phyloP scores from a whole-genome alignment of 2,113 vertebrate genomes.

The Sarotherodon lohbergeri region DNA sequence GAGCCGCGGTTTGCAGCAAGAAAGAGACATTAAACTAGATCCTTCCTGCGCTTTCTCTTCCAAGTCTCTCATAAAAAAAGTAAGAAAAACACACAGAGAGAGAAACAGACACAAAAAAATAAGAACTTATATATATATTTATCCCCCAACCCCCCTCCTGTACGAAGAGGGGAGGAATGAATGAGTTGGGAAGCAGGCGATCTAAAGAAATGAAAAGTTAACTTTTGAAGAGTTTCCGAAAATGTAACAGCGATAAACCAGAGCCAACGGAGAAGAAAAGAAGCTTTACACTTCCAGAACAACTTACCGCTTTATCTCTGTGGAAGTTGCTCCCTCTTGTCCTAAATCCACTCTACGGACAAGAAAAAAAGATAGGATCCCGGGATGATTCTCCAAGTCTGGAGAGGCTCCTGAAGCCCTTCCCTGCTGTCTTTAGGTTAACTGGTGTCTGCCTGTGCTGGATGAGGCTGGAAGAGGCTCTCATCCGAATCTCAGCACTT shows the following conservation, averaged over 20 bases:
- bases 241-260: neutral
- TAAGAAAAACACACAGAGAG: neutral
- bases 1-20: neutral
- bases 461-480: slow-evolving; percentile 44
- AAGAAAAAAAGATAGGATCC: slow-evolving; percentile 32
- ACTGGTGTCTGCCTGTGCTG: slow-evolving; percentile 1
- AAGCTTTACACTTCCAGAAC: neutral
- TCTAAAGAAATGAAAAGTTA: slow-evolving; percentile 5
- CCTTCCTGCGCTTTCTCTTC: neutral
- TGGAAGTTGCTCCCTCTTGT: slow-evolving; percentile 19
- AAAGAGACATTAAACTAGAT: neutral
- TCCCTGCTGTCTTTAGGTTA: neutral
- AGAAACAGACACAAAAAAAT: neutral
- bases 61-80: neutral
- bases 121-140: neutral
- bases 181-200: slow-evolving; percentile 27
- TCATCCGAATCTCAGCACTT: slow-evolving; percentile 38
- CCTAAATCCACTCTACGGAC: slow-evolving; percentile 44
- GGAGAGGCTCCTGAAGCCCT: slow-evolving; percentile 36
- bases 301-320: slow-evolving; percentile 43
- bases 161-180: slow-evolving; percentile 23
- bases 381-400: slow-evolving; percentile 8
- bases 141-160: neutral
- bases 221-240: slow-evolving; percentile 13
- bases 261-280: neutral